Percentiles rank a stretch among this genome's conserved stretches.
These are phyloP conservation scores for Chrysolina americana DNA, from an alignment of 2,888 invertebrate species.

Conservation along the genomic window DNA sequence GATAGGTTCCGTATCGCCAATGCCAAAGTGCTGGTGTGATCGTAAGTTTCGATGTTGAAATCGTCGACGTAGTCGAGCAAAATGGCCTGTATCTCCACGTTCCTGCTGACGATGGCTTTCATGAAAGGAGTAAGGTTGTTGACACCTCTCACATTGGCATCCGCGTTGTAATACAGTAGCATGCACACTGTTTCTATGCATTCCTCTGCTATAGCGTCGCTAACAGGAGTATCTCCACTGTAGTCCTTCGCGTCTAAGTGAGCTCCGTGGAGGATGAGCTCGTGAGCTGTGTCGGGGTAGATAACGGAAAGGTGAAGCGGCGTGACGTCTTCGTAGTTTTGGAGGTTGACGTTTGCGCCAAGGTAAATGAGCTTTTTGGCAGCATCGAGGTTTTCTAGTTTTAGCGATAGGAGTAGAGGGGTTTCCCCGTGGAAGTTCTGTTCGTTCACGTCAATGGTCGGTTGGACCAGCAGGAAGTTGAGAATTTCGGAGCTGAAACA, in stretches of 20 bases:
- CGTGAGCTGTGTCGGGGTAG: conserved; percentile 48
- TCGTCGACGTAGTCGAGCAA: conserved; percentile 57
- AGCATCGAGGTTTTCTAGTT: conserved; percentile 43
- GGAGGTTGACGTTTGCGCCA: conserved; percentile 56
- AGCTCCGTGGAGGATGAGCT: conserved; percentile 57
- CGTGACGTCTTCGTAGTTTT: conserved; percentile 53
- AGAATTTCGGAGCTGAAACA: conserved; percentile 56
- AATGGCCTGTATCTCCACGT: conserved; percentile 51
- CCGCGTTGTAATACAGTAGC: conserved; percentile 60
- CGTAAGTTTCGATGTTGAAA: conserved; percentile 54
- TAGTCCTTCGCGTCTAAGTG: conserved; percentile 56
- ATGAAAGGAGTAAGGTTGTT: conserved; percentile 58
- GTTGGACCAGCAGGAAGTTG: conserved; percentile 52
- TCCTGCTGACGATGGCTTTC: conserved; percentile 52
- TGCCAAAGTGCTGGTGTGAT: conserved; percentile 53
- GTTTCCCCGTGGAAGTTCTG: conserved; percentile 58
- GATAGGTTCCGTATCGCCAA: conserved; percentile 53
- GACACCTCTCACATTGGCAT: conserved; percentile 52
- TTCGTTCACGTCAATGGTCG: conserved; percentile 52
- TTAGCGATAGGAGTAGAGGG: conserved; percentile 53
- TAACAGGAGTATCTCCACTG: conserved; percentile 57
- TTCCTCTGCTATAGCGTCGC: conserved; percentile 54
- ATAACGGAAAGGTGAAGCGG: conserved; percentile 57
- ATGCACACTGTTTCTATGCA: conserved; percentile 57
- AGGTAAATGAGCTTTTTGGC: conserved; percentile 53